Percentiles rank a stretch among this genome's conserved stretches.
These are phyloP conservation scores for Ifrita kowaldi DNA, from an alignment of 2,113 vertebrate genomes.

Conservation along the genomic window DNA sequence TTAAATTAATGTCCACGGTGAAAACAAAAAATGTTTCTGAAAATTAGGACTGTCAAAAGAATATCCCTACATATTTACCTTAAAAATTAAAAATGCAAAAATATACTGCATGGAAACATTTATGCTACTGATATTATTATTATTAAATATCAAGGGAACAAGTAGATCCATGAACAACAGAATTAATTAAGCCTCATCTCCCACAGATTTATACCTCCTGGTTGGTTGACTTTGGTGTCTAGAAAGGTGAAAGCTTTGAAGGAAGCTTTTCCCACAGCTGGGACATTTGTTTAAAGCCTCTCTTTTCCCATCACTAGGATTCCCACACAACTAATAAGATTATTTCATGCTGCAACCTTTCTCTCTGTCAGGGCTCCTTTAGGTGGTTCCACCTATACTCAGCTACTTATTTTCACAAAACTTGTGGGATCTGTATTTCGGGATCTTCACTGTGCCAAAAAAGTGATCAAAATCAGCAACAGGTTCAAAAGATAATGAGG, in stretches of 20 bases:
- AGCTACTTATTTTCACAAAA: neutral
- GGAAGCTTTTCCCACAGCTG: constrained; percentile 11
- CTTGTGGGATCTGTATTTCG: neutral
- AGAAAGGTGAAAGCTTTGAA: constrained; percentile 37
- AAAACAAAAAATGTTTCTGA: neutral
- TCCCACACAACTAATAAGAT: neutral
- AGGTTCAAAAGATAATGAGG: neutral
- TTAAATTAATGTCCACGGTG: neutral
- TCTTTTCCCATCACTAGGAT: neutral
- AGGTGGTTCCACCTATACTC: neutral
- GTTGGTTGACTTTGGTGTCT: neutral
- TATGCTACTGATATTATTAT: neutral
- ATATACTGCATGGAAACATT: neutral
- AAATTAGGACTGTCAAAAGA: neutral
- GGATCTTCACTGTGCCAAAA: neutral
- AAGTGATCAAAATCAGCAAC: neutral
- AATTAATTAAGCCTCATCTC: constrained; percentile 29
- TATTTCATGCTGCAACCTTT: neutral
- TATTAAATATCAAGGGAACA: neutral
- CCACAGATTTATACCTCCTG: neutral
- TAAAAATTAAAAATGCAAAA: neutral
- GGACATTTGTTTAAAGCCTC: neutral
- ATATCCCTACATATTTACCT: neutral
- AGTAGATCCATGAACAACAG: constrained; percentile 2
- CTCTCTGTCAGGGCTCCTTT: neutral